Percentiles rank a stretch among this genome's conserved stretches.
phyloP scores from a whole-genome alignment of 2,888 invertebrate genomes.

The Cantharis lateralis region DNA sequence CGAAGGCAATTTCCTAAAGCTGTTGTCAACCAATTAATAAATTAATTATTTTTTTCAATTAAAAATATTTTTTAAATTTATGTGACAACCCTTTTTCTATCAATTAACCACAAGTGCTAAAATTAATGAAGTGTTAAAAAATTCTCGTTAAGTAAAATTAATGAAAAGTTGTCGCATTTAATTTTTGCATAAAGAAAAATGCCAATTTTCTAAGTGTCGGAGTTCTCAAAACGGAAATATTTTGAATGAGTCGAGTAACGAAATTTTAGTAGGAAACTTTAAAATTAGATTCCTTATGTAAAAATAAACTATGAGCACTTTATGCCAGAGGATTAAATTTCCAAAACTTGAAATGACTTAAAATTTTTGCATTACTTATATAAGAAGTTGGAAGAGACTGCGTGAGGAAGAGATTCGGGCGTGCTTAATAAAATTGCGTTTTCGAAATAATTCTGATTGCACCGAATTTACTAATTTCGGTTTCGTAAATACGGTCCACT shows the following conservation, averaged over 20 bases:
- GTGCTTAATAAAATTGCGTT: neutral
- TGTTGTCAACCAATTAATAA: neutral
- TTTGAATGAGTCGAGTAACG: neutral
- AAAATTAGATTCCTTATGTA: constrained; percentile 1
- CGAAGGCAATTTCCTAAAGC: neutral
- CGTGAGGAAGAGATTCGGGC: no score
- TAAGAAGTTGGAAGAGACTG: no score
- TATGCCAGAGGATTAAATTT: neutral
- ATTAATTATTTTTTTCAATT: neutral
- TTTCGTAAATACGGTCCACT: neutral
- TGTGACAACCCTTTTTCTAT: neutral
- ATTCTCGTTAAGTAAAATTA: neutral
- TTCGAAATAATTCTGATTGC: neutral
- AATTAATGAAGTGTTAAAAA: neutral
- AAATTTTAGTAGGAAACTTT: neutral
- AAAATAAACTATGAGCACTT: constrained; percentile 3
- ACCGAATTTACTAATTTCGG: neutral
- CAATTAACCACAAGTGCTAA: neutral
- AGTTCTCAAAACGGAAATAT: neutral
- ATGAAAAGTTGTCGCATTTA: neutral
- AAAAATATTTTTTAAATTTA: neutral
- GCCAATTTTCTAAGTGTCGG: neutral
- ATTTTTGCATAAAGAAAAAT: neutral
- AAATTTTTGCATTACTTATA: neutral
- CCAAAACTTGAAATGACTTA: neutral